These are phyloP conservation scores for Otus scops DNA, from an alignment of 2,797 vertebrate genomes.

Conservation along the genomic window DNA sequence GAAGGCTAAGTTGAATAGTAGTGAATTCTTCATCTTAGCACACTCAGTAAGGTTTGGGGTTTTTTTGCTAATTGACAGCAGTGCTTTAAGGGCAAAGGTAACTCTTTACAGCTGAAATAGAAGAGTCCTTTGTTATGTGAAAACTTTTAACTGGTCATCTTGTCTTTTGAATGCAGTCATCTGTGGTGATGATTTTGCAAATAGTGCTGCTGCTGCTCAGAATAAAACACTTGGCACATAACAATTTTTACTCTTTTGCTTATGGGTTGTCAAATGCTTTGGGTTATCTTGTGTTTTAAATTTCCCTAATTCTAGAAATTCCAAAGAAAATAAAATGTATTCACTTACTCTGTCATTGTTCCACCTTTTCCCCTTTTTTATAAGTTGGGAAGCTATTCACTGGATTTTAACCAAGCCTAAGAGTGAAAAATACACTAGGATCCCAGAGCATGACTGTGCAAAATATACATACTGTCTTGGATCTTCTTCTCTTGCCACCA, in stretches of 20 bases:
- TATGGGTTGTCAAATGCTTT: not conserved
- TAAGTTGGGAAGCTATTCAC: not conserved
- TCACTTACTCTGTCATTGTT: not conserved
- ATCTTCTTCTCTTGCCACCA: not conserved
- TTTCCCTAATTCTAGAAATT: not conserved
- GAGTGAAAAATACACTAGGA: not conserved
- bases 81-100: not conserved
- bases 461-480: not conserved
- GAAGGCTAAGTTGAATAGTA: not conserved
- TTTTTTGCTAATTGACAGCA: not conserved
- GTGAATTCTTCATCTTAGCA: not conserved
- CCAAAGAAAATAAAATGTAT: not conserved
- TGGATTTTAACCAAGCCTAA: not conserved
- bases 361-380: not conserved
- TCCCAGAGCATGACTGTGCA: not conserved
- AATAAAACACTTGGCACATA: not conserved
- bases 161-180: not conserved
- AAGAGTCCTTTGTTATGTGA: not conserved
- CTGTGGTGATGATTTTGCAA: not conserved
- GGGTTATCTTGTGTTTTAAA: not conserved
- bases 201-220: not conserved
- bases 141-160: not conserved
- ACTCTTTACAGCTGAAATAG: not conserved
- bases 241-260: not conserved
- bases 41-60: not conserved